Conservation (phyloP, 2,888 invertebrate genomes). For the Neoscelio sp. region DNA sequence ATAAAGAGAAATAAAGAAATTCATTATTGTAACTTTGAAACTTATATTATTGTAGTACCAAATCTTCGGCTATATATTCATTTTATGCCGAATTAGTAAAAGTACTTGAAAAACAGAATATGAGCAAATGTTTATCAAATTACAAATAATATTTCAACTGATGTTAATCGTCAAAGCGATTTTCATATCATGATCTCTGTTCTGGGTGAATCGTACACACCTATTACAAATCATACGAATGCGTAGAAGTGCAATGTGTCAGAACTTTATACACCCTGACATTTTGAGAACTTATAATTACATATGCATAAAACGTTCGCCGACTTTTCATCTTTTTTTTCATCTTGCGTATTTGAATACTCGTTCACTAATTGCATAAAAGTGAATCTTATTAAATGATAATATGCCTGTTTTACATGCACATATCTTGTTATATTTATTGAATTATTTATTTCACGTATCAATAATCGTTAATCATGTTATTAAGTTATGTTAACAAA, state of each 20-base stretch:
- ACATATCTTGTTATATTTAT: conserved; percentile 25
- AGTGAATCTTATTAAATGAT: conserved; percentile 13
- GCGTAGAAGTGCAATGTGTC: conserved; percentile 11
- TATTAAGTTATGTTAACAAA: not conserved
- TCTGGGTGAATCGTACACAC: too few species aligned
- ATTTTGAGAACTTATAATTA: conserved; percentile 55
- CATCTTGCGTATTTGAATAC: conserved; percentile 53
- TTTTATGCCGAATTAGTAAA: too few species aligned
- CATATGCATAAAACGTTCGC: conserved; percentile 32
- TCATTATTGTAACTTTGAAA: too few species aligned
- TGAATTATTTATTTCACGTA: conserved; percentile 19
- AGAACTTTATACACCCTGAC: conserved; percentile 28
- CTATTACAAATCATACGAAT: conserved; percentile 17
- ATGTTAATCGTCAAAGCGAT: not conserved
- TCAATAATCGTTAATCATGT: too few species aligned
- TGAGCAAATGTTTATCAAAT: too few species aligned
- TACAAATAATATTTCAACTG: not conserved
- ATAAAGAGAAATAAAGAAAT: too few species aligned
- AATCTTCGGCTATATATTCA: too few species aligned
- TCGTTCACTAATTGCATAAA: conserved; percentile 21
- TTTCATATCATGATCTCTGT: not conserved
- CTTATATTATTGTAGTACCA: too few species aligned
- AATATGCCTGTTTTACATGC: conserved; percentile 25
- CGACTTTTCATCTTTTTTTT: conserved; percentile 26
- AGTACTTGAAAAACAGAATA: too few species aligned